Evolutionary conservation across 2,888 invertebrate species (phyloP).

Genomic region (Anodontia alba): DNA sequence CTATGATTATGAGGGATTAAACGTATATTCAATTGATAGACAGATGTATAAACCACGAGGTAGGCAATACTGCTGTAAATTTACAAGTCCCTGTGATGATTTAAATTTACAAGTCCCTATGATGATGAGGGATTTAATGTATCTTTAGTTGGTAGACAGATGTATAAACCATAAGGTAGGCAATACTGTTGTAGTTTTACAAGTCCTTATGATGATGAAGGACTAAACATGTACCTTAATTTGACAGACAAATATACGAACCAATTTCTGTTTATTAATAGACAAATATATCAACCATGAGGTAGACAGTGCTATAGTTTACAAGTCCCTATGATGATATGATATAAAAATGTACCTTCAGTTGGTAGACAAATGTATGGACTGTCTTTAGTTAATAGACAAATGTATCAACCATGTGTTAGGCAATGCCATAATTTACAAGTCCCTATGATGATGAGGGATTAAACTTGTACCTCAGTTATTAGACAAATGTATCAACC

Average conservation of each 20-base stretch:
- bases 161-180: too few relatives aligned
- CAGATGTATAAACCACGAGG: conserved; percentile 89
- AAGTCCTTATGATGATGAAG: conserved; percentile 89
- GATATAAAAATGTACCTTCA: conserved; percentile 88
- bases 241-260: too few relatives aligned
- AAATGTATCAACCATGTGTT: conserved; percentile 89
- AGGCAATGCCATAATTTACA: too few relatives aligned
- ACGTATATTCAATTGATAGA: conserved; percentile 90
- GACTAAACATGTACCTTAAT: too few relatives aligned
- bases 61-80: too few relatives aligned
- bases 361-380: conserved; percentile 89
- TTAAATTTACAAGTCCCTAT: conserved; percentile 77
- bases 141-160: too few relatives aligned
- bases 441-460: conserved; percentile 89
- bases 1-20: conserved; percentile 90
- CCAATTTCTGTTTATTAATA: too few relatives aligned
- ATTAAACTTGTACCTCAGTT: conserved; percentile 88
- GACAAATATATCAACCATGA: too few relatives aligned
- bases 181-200: too few relatives aligned
- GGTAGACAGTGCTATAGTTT: too few relatives aligned
- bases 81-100: conserved; percentile 89
- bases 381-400: conserved; percentile 89
- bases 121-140: too few relatives aligned
- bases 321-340: conserved; percentile 90
- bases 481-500: conserved; percentile 89